A percentile compares a stretch with the other conserved stretches of the same genome.
These are phyloP conservation scores for Chondrosia reniformis DNA, from an alignment of 37 sponge, comb jelly and placozoan species.

Conservation along the genomic window DNA sequence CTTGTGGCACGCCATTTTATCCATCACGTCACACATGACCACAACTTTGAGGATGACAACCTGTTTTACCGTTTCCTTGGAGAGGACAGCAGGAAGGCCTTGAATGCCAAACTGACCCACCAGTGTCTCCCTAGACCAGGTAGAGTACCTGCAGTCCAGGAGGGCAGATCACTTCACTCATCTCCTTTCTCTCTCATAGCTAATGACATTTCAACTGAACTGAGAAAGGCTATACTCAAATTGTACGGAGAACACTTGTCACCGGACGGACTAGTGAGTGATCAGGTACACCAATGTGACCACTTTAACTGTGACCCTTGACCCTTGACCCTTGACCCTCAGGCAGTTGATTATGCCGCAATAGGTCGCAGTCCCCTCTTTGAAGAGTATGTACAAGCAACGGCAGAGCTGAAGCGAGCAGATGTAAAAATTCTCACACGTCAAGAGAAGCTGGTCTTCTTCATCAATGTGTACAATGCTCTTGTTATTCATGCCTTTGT, in stretches of 20 bases:
- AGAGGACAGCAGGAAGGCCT: constrained; percentile 54
- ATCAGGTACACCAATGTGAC: not conserved
- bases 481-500: constrained; percentile 94
- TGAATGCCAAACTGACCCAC: constrained; percentile 66
- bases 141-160: not conserved
- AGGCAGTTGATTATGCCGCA: constrained; percentile 85
- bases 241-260: constrained; percentile 72
- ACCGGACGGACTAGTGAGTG: constrained; percentile 67
- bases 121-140: constrained; percentile 75
- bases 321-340: not conserved
- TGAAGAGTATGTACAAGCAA: constrained; percentile 72
- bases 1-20: constrained; percentile 64
- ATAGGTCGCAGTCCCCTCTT: constrained; percentile 86
- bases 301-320: not conserved
- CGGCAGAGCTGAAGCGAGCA: constrained; percentile 89
- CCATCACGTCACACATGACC: constrained; percentile 88
- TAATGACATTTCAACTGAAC: constrained; percentile 66
- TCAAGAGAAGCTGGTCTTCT: constrained; percentile 83
- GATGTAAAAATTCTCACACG: constrained; percentile 50
- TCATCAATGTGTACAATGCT: constrained; percentile 96
- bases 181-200: constrained; percentile 33
- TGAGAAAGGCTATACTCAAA: constrained; percentile 72
- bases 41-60: constrained; percentile 77
- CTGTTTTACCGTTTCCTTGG: constrained; percentile 81
- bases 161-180: not conserved